These are phyloP conservation scores for Zenarchopterus dispar DNA, from an alignment of 2,797 vertebrate genomes.

Conservation along the genomic window DNA sequence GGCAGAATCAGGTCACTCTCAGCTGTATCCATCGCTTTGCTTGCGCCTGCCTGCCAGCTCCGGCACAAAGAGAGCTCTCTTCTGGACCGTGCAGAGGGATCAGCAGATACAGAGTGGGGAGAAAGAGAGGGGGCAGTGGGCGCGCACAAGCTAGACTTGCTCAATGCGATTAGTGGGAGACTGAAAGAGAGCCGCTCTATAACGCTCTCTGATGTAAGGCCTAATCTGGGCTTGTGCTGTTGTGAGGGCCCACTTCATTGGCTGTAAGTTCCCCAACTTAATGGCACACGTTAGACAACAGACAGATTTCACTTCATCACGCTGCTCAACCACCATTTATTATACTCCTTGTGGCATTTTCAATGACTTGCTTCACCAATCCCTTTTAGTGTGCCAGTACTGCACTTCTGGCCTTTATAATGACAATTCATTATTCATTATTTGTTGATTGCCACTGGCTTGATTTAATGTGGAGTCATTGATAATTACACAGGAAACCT, in stretches of 20 bases:
- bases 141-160: constrained; percentile 58
- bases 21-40: constrained; percentile 75
- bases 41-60: constrained; percentile 72
- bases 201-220: constrained; percentile 69
- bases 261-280: constrained; percentile 63
- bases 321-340: constrained; percentile 18
- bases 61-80: constrained; percentile 79
- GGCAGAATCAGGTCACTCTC: constrained; percentile 82
- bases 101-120: constrained; percentile 65
- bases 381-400: constrained; percentile 1
- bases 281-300: constrained; percentile 55
- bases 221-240: constrained; percentile 65
- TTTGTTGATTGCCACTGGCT: constrained; percentile 15
- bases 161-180: constrained; percentile 72
- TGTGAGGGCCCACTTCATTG: constrained; percentile 47
- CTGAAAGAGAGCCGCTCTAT: constrained; percentile 70
- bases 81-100: constrained; percentile 71
- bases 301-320: constrained; percentile 38
- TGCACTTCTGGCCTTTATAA: constrained; percentile 6
- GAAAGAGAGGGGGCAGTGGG: constrained; percentile 52
- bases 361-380: constrained; percentile 1
- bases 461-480: constrained; percentile 21
- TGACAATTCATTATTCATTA: constrained; percentile 3
- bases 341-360: background rate
- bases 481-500: background rate